These are phyloP conservation scores for Adelosebastes latens DNA, from an alignment of 2,797 vertebrate genomes.

Conservation along the genomic window DNA sequence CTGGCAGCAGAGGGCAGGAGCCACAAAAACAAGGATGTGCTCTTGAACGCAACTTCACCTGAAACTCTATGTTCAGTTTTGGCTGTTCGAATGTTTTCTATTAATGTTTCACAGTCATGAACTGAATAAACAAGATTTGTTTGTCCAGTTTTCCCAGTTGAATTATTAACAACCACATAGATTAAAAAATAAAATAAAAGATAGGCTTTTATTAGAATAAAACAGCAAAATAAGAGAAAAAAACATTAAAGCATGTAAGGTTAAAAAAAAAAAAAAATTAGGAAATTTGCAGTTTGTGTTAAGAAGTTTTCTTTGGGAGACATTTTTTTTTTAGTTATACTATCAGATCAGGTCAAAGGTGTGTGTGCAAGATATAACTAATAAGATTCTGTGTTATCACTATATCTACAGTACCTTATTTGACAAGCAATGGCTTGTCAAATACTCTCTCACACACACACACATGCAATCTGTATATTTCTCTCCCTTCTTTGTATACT, in stretches of 20 bases:
- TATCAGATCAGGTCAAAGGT: neutral
- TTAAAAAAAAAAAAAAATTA: neutral
- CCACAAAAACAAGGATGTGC: conserved; percentile 2
- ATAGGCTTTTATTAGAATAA: neutral
- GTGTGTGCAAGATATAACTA: neutral
- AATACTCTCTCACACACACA: neutral
- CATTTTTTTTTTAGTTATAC: neutral
- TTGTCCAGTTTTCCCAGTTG: neutral
- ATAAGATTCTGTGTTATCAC: neutral
- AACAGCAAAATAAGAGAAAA: neutral
- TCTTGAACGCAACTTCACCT: neutral
- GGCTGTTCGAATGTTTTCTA: neutral
- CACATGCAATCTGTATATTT: neutral
- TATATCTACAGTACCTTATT: neutral
- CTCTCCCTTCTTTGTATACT: neutral
- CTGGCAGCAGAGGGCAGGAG: conserved; percentile 69
- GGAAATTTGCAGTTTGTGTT: neutral
- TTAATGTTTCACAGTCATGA: neutral
- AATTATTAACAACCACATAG: neutral
- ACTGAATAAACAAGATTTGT: neutral
- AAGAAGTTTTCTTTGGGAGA: neutral
- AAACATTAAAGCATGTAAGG: neutral
- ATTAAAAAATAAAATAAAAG: neutral
- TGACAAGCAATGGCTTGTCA: neutral
- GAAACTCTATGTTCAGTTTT: neutral